phyloP scores from a whole-genome alignment of 2,888 invertebrate genomes.

The Dendrolimus pini region DNA sequence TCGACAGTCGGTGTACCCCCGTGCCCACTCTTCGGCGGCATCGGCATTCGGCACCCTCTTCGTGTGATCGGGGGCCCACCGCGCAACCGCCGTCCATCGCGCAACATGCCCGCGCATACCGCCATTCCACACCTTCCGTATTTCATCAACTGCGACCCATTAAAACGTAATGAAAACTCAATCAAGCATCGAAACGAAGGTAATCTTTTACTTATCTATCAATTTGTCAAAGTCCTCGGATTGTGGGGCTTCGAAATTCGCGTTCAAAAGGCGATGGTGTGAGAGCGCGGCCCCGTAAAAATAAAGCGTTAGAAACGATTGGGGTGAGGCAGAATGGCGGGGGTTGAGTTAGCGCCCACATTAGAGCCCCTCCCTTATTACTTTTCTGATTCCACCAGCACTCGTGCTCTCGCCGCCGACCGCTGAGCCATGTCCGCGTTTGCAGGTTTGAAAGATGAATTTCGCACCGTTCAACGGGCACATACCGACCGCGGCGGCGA shows the following conservation, averaged over 20 bases:
- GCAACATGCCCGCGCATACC: constrained; percentile 52
- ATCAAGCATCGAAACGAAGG: constrained; percentile 39
- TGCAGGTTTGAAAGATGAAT: constrained; percentile 79
- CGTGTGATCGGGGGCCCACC: constrained; percentile 7
- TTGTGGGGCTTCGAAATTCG: constrained; percentile 18
- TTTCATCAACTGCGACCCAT: constrained; percentile 49
- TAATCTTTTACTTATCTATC: constrained; percentile 32
- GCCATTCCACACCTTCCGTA: constrained; percentile 40
- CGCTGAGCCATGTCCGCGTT: constrained; percentile 27
- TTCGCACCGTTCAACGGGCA: constrained; percentile 91
- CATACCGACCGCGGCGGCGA: constrained; percentile 83
- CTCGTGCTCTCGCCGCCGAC: constrained; percentile 18
- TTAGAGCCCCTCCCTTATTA: constrained; percentile 56
- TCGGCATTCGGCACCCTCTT: constrained; percentile 1
- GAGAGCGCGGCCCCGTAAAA: constrained; percentile 69
- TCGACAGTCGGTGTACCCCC: constrained; percentile 10
- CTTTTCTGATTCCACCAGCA: constrained; percentile 33
- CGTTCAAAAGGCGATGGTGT: constrained; percentile 51
- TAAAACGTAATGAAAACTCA: constrained; percentile 58
- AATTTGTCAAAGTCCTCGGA: constrained; percentile 12
- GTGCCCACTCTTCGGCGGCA: constrained; percentile 19
- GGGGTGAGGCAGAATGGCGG: constrained; percentile 75
- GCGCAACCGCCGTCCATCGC: constrained; percentile 31
- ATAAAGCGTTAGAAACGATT: constrained; percentile 65
- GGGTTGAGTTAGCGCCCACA: constrained; percentile 67